A percentile compares a stretch with the other conserved stretches of the same genome.
phyloP scores from a whole-genome alignment of 1,140 invertebrate species.

The Solenopsis fugax region DNA sequence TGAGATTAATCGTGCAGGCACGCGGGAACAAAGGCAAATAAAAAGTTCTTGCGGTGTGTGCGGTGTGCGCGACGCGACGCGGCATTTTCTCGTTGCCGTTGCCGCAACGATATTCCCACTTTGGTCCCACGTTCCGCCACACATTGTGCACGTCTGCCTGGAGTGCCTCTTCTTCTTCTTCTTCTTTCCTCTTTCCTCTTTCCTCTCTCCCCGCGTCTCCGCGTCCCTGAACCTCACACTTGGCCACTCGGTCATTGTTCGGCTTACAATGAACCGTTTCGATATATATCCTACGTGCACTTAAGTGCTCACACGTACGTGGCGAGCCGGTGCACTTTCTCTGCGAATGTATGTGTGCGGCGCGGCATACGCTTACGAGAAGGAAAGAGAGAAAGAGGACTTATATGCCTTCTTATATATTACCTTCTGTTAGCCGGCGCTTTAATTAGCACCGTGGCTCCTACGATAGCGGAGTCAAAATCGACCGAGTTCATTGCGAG shows the following conservation, averaged over 20 bases:
- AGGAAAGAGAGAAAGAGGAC: constrained; percentile 6
- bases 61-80: background rate
- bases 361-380: background rate
- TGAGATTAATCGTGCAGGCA: constrained; percentile 52
- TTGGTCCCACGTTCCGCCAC: constrained; percentile 32
- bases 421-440: constrained; percentile 44
- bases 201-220: constrained; percentile 38
- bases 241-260: constrained; percentile 76
- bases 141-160: constrained; percentile 54
- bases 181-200: background rate
- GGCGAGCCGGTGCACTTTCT: constrained; percentile 40
- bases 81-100: constrained; percentile 7
- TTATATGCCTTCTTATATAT: constrained; percentile 16
- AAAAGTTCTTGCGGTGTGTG: constrained; percentile 35
- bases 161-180: constrained; percentile 43
- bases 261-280: constrained; percentile 74
- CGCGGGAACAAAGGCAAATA: constrained; percentile 48
- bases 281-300: constrained; percentile 64
- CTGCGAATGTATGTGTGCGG: background rate
- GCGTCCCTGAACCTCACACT: constrained; percentile 74
- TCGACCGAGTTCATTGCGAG: constrained; percentile 32
- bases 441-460: constrained; percentile 68
- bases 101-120: constrained; percentile 52
- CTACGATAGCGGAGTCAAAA: constrained; percentile 30
- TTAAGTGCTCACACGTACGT: constrained; percentile 28